These are phyloP conservation scores for Crypturellus tataupa DNA, from an alignment of 2,797 vertebrate species.

Conservation along the genomic window DNA sequence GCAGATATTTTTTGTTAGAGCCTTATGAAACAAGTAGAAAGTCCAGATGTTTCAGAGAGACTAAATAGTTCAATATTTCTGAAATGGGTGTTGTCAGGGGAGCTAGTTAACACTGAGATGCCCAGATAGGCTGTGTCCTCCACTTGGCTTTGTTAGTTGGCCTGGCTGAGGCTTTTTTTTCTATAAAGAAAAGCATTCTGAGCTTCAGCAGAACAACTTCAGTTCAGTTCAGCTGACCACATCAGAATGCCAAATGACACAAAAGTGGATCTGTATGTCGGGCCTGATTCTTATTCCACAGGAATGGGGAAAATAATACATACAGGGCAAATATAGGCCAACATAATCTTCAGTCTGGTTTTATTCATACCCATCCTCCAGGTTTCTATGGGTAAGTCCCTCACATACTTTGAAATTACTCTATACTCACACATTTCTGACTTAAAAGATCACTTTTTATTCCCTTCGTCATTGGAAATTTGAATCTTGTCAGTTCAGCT, in stretches of 20 bases:
- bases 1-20: conserved; percentile 64
- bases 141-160: neutral
- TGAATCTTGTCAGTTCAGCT: neutral
- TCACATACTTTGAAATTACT: neutral
- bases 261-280: neutral
- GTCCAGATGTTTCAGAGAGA: conserved; percentile 68
- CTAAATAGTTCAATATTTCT: conserved; percentile 63
- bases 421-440: neutral
- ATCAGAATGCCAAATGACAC: neutral
- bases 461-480: neutral
- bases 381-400: neutral
- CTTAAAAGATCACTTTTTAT: neutral
- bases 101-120: conserved; percentile 63
- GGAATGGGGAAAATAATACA: neutral
- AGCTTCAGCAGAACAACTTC: neutral
- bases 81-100: conserved; percentile 44
- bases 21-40: conserved; percentile 70
- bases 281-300: neutral
- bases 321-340: neutral
- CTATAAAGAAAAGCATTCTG: neutral
- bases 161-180: neutral
- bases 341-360: neutral
- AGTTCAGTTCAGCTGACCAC: neutral
- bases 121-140: conserved; percentile 17
- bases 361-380: neutral